A percentile compares a stretch with the other conserved stretches of the same genome.
phyloP scores from a whole-genome alignment of 2,888 invertebrate species.

The Alitta virens region DNA sequence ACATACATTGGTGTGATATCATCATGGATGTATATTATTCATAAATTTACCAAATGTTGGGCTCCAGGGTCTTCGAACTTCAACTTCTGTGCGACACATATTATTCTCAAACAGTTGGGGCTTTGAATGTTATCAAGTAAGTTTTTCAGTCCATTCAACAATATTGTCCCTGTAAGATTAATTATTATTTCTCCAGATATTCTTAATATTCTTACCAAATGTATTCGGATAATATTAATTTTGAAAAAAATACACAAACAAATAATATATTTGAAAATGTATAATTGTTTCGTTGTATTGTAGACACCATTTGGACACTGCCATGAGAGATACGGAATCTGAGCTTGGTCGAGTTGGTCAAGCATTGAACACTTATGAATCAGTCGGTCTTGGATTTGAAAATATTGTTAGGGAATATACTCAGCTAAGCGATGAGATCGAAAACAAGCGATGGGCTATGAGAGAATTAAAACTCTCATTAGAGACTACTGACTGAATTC shows the following conservation, averaged over 20 bases:
- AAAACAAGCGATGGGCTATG: slow-evolving; percentile 50
- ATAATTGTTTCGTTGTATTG: slow-evolving; percentile 18
- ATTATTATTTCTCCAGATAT: no score
- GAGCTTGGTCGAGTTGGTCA: slow-evolving; percentile 36
- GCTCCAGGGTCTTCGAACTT: slow-evolving; percentile 42
- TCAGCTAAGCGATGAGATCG: slow-evolving; percentile 40
- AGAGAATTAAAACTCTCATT: slow-evolving; percentile 20
- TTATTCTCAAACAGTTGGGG: slow-evolving; percentile 41
- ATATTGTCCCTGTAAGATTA: no score
- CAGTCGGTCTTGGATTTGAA: slow-evolving; percentile 47
- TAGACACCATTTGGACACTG: slow-evolving; percentile 38
- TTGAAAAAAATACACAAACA: no score
- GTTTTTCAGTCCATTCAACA: no score
- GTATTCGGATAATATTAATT: no score
- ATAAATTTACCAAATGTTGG: no score
- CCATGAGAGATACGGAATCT: slow-evolving; percentile 33
- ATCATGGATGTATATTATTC: no score
- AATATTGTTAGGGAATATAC: slow-evolving; percentile 43
- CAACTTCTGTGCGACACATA: slow-evolving; percentile 50
- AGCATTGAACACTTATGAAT: slow-evolving; percentile 41
- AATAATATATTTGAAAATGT: no score
- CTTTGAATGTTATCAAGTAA: slow-evolving; percentile 41
- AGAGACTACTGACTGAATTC: not conserved
- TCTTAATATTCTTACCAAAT: no score
- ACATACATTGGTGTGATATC: no score